Conservation (phyloP, 2,888 invertebrate species). For the Eupithecia pulchellata region DNA sequence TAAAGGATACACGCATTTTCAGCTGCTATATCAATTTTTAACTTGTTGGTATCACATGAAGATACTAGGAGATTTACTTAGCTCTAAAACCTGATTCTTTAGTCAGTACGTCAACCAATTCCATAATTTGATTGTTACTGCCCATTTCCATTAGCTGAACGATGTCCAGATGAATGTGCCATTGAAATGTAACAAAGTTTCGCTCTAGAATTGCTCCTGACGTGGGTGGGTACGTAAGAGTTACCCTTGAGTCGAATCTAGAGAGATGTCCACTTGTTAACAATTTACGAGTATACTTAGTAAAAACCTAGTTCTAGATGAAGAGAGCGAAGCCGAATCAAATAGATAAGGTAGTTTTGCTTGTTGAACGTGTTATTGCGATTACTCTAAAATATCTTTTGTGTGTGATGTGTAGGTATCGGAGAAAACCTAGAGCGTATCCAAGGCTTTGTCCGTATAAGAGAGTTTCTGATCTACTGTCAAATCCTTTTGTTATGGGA, state of each 20-base stretch:
- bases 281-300: no score
- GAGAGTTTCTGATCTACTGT: background rate
- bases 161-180: slow-evolving; percentile 62
- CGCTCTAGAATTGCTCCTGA: slow-evolving; percentile 55
- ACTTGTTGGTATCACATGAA: background rate
- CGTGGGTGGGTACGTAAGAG: slow-evolving; percentile 26
- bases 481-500: background rate
- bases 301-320: no score
- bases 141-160: slow-evolving; percentile 57
- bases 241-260: slow-evolving; percentile 37
- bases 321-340: no score
- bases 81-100: slow-evolving; percentile 3
- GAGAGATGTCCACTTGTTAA: slow-evolving; percentile 29
- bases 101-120: slow-evolving; percentile 3
- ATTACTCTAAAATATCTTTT: background rate
- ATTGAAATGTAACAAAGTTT: slow-evolving; percentile 63
- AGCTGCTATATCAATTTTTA: no score
- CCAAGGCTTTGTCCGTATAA: background rate
- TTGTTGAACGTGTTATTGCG: background rate
- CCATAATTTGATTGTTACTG: slow-evolving; percentile 39
- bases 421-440: background rate
- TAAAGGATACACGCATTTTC: no score
- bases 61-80: background rate
- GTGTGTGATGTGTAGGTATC: background rate
- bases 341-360: background rate